Conservation (phyloP, 2,113 vertebrate species). For the Lagopus leucura region DNA sequence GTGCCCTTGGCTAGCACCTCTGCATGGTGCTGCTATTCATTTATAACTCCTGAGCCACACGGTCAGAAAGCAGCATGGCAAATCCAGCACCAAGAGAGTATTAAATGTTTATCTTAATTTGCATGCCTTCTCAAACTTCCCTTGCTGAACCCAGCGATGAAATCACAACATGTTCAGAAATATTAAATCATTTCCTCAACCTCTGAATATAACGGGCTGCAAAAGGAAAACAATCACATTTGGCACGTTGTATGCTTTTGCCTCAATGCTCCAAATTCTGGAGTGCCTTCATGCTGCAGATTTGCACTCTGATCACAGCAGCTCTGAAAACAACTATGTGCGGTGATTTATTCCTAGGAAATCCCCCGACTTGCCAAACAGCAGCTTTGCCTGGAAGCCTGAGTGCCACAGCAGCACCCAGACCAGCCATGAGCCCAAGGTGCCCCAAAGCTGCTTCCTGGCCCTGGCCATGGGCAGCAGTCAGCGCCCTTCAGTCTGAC, state of each 20-base stretch:
- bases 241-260: conserved; percentile 14
- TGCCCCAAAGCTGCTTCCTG: background rate
- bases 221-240: conserved; percentile 62
- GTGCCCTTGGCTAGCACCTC: background rate
- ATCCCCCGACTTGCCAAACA: background rate
- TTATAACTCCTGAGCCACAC: background rate
- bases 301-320: background rate
- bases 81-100: background rate
- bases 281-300: background rate
- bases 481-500: fast-evolving
- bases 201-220: conserved; percentile 69
- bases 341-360: background rate
- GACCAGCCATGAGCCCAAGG: background rate
- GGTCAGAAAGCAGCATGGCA: background rate
- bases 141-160: conserved; percentile 62
- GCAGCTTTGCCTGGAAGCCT: background rate
- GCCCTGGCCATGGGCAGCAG: background rate
- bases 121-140: conserved; percentile 70
- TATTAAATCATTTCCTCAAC: conserved; percentile 80
- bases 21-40: background rate
- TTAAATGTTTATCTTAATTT: conserved; percentile 67
- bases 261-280: background rate
- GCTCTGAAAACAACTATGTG: background rate
- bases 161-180: conserved; percentile 74
- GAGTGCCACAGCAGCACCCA: background rate